Evolutionary conservation across 2,888 invertebrate species (phyloP), one percentile per base, ranked within the genome.

Genomic region (Chymomyza amoena): DNA sequence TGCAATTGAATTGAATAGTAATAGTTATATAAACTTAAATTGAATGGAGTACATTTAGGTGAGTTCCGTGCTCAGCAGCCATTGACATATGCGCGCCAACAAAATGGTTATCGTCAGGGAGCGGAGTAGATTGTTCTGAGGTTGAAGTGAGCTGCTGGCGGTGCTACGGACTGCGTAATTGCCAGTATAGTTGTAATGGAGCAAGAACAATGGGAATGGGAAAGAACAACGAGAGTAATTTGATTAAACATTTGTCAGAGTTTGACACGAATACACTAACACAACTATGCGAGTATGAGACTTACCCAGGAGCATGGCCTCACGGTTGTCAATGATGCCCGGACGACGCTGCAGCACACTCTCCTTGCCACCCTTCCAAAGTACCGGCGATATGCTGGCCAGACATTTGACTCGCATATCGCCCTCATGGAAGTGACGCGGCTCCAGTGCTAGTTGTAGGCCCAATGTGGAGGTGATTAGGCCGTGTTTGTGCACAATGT

Each of bases 291-390:
- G 32, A 32, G 3, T 20, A 63, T 67, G 45, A 61, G 61, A 82
- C 93, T 93, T 91, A 94, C 94, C 94, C 81, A 94, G 91, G 73
- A 94, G 90, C 88, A 94, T 92, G 36, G 94, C 94, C 89, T 94
- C 94, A 76, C 94, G 92, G 90, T 94, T 93, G 86, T 94, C 94
- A 84, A 93, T 93, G 70, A 93, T 92, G 51, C 91, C 92, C 51
- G 93, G 93, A 63, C 93, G 91, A 60, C 93, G 92, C 86, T 93
- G 93, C 20, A 94, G 92, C 1, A 94, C 92, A 79, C 93, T 93
- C 83, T 94, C 94, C 76, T 93, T 91, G 88, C 93, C 94, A 25
- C 93, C 93, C 76, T 93, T 92, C 93, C 94, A 94, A 65, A 94
- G 89, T 1, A 93, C 92, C 15, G 94, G 94, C 16, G 93, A 93